Base-by-base conservation (phyloP, 1,140 invertebrate species). In the Aphidius ervi region DNA sequence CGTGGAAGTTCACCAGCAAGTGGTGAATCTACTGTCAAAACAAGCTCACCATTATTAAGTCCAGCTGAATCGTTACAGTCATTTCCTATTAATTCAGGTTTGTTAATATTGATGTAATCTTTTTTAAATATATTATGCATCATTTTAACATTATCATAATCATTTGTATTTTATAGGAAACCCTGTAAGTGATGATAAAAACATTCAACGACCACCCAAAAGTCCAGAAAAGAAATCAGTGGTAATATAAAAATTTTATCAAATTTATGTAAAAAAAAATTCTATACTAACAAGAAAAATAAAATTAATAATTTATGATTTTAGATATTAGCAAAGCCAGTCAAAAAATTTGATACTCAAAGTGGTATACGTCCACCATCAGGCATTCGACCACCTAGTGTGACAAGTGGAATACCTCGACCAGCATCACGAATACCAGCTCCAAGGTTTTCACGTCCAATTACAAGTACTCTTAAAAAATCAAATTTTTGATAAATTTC, bases 351-450 rank as follows among this genome's bases (percentile, higher is more conserved):
- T 10, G 52, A 54, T 20, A 54, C 40, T 54, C 40, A 54, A 40
- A 54, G 40, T 54, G 52, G 40, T 41, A 73, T 66, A 58, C 60
- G 75, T 48, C 64, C 68, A 59, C 70, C 65, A n/a, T 74, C 75
- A 9, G 72, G 67, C 0, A 76, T 75, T 63, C 75, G 71, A 58
- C 67, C 61, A 39, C 58, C 53, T 40, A 71, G 69, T 61, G 48
- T 68, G 43, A 9, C 57, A 39, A 77, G 76, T 58, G 76, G 74
- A 46, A 78, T 76, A 62, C 76, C 76, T 49, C 72, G 76, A 69
- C 75, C 76, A n/a, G 65, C 72, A 20, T 77, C 75, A 9, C 71
- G 76, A 46, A 77, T 78, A 58, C 76, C 76, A 55, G 76, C 64
- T 37, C 68, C 67, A 10, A 63, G 62, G 58, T 65, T 68, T 9